phyloP scores from a whole-genome alignment of 1,140 invertebrate species.

The Venustaconcha ellipsiformis region DNA sequence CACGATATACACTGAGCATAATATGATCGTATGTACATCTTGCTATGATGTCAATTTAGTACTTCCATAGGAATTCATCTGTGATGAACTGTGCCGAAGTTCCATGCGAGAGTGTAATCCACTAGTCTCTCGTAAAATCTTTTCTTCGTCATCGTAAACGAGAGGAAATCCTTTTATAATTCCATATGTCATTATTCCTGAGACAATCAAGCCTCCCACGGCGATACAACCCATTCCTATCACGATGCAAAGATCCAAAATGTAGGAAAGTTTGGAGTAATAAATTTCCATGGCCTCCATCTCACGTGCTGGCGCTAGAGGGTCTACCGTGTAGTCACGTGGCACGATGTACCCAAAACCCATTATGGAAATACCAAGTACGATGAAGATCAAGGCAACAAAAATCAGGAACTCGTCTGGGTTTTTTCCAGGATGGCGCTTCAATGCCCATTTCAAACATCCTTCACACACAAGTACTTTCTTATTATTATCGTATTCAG shows the following conservation, averaged over 20 bases:
- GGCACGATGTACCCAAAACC: constrained; percentile 20
- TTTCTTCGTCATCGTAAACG: constrained; percentile 7
- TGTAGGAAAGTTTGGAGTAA: constrained; percentile 15
- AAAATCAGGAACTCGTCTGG: constrained; percentile 11
- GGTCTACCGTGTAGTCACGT: constrained; percentile 21
- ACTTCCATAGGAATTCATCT: too few species aligned
- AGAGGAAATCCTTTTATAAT: not conserved
- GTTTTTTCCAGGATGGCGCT: constrained; percentile 2
- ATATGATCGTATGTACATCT: too few species aligned
- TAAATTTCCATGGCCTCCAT: constrained; percentile 31
- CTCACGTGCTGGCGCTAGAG: constrained; percentile 23
- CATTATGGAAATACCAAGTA: constrained; percentile 16
- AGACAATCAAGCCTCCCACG: constrained; percentile 12
- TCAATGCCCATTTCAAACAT: too few species aligned
- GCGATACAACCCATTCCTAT: constrained; percentile 31
- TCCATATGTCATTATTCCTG: constrained; percentile 5
- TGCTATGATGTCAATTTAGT: too few species aligned
- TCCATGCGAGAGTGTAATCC: too few species aligned
- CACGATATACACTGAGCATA: too few species aligned
- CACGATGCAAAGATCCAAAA: constrained; percentile 21
- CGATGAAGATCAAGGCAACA: constrained; percentile 17
- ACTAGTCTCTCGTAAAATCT: not conserved
- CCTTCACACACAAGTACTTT: not conserved
- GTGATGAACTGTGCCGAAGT: too few species aligned
- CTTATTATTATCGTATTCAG: not conserved